phyloP scores from a whole-genome alignment of 1,140 invertebrate genomes.

The Zaprionus taronus region DNA sequence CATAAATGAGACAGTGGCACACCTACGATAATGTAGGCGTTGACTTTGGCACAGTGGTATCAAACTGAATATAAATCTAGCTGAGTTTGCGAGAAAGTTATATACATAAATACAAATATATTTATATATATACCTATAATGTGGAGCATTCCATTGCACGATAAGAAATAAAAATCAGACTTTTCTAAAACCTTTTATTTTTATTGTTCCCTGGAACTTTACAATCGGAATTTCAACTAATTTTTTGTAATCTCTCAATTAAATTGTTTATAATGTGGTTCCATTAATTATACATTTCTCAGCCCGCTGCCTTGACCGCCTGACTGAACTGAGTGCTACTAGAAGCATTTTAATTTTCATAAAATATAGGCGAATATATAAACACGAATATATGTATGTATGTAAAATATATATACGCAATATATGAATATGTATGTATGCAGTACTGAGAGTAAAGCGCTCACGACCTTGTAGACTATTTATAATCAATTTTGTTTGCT shows the following conservation, averaged over 20 bases:
- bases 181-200: neutral
- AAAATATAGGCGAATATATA: constrained; percentile 23
- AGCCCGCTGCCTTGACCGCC: constrained; percentile 21
- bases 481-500: constrained; percentile 56
- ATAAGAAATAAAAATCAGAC: neutral
- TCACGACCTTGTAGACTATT: constrained; percentile 71
- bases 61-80: neutral
- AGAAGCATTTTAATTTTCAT: constrained; percentile 44
- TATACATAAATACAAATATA: no score
- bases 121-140: neutral
- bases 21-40: constrained; percentile 54
- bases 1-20: constrained; percentile 62
- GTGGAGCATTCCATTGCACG: neutral
- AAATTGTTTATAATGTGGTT: constrained; percentile 2
- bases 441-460: constrained; percentile 42
- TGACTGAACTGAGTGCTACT: neutral
- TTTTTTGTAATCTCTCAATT: neutral
- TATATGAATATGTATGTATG: constrained; percentile 31
- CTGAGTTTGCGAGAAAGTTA: neutral
- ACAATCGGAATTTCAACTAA: neutral
- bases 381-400: neutral
- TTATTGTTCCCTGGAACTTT: neutral
- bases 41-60: constrained; percentile 54
- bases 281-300: constrained; percentile 33
- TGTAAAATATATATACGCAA: constrained; percentile 17